A percentile compares a stretch with the other conserved stretches of the same genome.
Evolutionary conservation across 2,797 vertebrate genomes (phyloP).

Genomic region (Phaenicophaeus curvirostris): DNA sequence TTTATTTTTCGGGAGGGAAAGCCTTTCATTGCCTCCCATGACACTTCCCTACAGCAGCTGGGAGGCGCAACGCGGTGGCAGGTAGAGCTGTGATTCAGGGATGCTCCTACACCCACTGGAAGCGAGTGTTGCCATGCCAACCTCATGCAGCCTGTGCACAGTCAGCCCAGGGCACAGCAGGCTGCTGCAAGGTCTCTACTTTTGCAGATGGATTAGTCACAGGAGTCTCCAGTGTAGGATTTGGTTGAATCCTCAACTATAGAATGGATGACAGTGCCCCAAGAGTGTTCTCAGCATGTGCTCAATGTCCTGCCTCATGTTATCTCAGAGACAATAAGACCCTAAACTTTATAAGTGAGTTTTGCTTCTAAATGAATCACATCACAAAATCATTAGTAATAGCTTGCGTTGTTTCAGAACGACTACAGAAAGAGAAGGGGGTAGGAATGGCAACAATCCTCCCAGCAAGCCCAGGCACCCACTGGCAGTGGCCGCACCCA

Average conservation of each 20-base stretch:
- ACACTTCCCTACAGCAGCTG: neutral
- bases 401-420: neutral
- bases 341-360: neutral
- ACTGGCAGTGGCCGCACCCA: neutral
- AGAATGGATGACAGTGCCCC: neutral
- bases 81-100: neutral
- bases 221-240: neutral
- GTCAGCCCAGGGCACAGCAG: neutral
- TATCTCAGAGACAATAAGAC: neutral
- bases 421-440: neutral
- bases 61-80: neutral
- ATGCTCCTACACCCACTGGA: neutral
- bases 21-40: neutral
- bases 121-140: slow-evolving; percentile 19
- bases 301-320: no score
- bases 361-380: neutral
- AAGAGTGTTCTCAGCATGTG: neutral
- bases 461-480: slow-evolving; percentile 40
- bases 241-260: neutral
- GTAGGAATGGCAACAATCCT: slow-evolving; percentile 44
- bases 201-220: neutral
- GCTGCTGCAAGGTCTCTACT: neutral
- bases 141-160: neutral
- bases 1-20: slow-evolving; percentile 23
- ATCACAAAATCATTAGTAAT: neutral